phyloP scores from a whole-genome alignment of 2,113 vertebrate genomes.

The Dicerorhinus sumatrensis region DNA sequence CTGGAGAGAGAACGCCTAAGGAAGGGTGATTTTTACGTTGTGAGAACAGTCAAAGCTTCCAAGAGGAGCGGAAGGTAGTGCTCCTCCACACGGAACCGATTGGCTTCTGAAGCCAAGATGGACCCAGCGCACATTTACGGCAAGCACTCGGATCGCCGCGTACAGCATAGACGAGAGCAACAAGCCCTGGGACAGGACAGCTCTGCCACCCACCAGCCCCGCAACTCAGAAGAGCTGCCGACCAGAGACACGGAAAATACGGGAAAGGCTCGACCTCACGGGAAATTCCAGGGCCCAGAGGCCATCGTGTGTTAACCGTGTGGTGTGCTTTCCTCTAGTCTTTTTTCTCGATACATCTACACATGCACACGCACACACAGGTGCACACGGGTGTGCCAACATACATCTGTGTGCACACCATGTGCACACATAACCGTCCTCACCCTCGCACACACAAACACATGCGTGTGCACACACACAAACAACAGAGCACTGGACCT shows the following conservation, averaged over 20 bases:
- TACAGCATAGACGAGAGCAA: fast-evolving
- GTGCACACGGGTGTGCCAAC: neutral
- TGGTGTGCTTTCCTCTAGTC: neutral
- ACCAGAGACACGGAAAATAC: fast-evolving
- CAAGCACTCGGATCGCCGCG: fast-evolving
- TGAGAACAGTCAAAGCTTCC: fast-evolving
- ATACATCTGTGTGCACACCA: too few species aligned
- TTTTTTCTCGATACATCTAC: fast-evolving
- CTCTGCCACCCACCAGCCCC: fast-evolving
- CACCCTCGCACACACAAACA: neutral
- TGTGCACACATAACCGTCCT: neutral
- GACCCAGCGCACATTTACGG: fast-evolving
- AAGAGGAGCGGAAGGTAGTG: fast-evolving
- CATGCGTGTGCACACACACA: fast-evolving
- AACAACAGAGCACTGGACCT: neutral
- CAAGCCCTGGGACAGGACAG: fast-evolving
- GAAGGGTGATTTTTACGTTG: fast-evolving
- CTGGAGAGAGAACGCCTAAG: fast-evolving
- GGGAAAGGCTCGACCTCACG: fast-evolving
- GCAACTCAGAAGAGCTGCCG: fast-evolving
- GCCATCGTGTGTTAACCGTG: fast-evolving
- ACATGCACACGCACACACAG: neutral
- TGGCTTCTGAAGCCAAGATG: neutral
- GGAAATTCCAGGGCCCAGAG: neutral
- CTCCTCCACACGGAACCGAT: fast-evolving